phyloP scores from a whole-genome alignment of 2,113 vertebrate genomes.

The Erpornis zantholeuca region DNA sequence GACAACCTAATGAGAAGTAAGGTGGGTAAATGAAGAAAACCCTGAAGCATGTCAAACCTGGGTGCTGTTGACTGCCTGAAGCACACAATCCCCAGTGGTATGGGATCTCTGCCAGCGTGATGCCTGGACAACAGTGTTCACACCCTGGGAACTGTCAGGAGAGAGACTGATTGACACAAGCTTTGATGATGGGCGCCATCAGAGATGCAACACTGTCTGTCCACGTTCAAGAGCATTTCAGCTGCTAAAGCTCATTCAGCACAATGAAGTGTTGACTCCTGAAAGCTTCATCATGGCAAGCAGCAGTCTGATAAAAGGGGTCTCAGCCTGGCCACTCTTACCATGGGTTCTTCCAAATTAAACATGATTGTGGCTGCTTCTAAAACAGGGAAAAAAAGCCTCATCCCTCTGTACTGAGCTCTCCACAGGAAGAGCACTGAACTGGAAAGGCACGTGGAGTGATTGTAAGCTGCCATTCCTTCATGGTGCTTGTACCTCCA shows the following conservation, averaged over 20 bases:
- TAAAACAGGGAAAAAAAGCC: not conserved
- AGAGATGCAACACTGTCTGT: not conserved
- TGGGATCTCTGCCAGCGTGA: not conserved
- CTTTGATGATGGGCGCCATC: not conserved
- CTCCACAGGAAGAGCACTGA: not conserved
- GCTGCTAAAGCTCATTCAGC: not conserved
- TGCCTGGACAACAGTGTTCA: not conserved
- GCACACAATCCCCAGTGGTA: not conserved
- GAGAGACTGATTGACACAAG: not conserved
- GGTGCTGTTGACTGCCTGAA: not conserved
- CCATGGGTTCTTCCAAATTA: not conserved
- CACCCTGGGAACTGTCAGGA: not conserved
- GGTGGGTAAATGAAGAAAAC: not conserved
- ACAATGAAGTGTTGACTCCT: not conserved
- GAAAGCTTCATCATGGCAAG: not conserved
- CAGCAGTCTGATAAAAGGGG: not conserved
- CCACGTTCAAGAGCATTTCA: not conserved
- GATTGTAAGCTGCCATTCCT: not conserved
- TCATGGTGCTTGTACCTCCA: not conserved
- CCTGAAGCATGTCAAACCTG: not conserved
- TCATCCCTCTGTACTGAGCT: not conserved
- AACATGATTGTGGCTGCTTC: not conserved
- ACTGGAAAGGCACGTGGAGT: not conserved
- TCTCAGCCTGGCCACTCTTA: not conserved
- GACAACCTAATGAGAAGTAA: not conserved